Evolutionary conservation across 2,113 vertebrate species (phyloP).

Genomic region (Bagarius yarrelli): DNA sequence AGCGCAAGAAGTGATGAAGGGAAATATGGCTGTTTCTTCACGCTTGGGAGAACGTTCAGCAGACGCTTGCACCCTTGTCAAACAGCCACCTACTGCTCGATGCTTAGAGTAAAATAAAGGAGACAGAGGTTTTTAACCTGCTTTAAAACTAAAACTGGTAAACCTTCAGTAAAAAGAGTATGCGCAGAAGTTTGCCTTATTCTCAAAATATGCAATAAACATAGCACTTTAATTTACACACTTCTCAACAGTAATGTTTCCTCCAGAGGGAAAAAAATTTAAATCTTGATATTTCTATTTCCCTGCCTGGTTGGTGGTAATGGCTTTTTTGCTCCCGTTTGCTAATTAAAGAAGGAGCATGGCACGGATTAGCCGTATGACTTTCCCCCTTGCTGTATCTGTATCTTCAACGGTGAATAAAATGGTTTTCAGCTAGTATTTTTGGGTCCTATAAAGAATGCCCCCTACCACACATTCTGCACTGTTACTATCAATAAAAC

Average conservation of each 20-base stretch:
- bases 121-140: slow-evolving; percentile 41
- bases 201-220: slow-evolving; percentile 42
- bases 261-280: not conserved
- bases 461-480: no score
- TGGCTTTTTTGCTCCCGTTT: slow-evolving; percentile 41
- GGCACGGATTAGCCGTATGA: slow-evolving; percentile 33
- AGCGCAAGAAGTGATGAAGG: slow-evolving; percentile 37
- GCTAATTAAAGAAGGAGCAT: slow-evolving; percentile 50
- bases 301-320: slow-evolving; percentile 36
- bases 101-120: slow-evolving; percentile 42
- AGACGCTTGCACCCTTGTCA: slow-evolving; percentile 22
- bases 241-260: slow-evolving; percentile 43
- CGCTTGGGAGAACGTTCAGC: slow-evolving; percentile 35
- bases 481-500: no score
- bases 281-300: slow-evolving; percentile 45
- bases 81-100: slow-evolving; percentile 30
- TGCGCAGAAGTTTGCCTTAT: slow-evolving; percentile 21
- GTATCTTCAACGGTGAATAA: no score
- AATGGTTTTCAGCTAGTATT: no score
- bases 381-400: not conserved
- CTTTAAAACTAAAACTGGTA: slow-evolving; percentile 11
- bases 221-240: slow-evolving; percentile 39
- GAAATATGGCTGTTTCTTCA: slow-evolving; percentile 43
- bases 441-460: no score
- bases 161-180: not conserved